These are phyloP conservation scores for Athalia circularis DNA, from an alignment of 2,888 invertebrate species.

Conservation along the genomic window DNA sequence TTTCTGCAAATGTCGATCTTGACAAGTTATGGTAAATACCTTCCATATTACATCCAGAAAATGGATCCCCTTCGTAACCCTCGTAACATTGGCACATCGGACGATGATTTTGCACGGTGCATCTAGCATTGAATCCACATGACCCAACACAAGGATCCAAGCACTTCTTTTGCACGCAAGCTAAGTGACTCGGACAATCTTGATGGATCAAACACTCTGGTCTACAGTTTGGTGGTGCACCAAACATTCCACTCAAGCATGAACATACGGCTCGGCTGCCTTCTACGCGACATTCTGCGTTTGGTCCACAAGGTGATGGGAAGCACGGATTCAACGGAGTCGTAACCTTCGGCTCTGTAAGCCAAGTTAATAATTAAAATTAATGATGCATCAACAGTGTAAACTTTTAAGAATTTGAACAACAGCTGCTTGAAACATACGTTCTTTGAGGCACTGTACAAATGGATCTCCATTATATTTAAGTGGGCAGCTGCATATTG, in stretches of 20 bases:
- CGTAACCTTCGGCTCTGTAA: conserved; percentile 61
- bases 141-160: conserved; percentile 86
- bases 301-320: conserved; percentile 90
- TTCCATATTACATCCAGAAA: conserved; percentile 81
- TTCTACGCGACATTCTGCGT: conserved; percentile 78
- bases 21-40: conserved; percentile 45
- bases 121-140: conserved; percentile 86
- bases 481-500: conserved; percentile 80
- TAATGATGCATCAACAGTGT: neutral
- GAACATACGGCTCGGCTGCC: conserved; percentile 83
- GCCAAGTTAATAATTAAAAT: conserved; percentile 10
- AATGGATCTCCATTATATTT: conserved; percentile 79
- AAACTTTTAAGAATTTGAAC: neutral
- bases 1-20: too few species aligned
- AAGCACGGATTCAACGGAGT: conserved; percentile 81
- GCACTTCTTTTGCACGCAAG: conserved; percentile 84
- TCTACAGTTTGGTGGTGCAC: conserved; percentile 86
- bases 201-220: conserved; percentile 87
- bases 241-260: conserved; percentile 84
- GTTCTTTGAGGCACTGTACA: conserved; percentile 75
- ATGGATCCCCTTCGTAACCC: conserved; percentile 88
- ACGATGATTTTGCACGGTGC: conserved; percentile 84
- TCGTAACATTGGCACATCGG: conserved; percentile 85
- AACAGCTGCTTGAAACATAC: conserved; percentile 56
- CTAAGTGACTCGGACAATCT: conserved; percentile 85